These are phyloP conservation scores for Orthosia gracilis DNA, from an alignment of 2,888 invertebrate genomes.

Conservation along the genomic window DNA sequence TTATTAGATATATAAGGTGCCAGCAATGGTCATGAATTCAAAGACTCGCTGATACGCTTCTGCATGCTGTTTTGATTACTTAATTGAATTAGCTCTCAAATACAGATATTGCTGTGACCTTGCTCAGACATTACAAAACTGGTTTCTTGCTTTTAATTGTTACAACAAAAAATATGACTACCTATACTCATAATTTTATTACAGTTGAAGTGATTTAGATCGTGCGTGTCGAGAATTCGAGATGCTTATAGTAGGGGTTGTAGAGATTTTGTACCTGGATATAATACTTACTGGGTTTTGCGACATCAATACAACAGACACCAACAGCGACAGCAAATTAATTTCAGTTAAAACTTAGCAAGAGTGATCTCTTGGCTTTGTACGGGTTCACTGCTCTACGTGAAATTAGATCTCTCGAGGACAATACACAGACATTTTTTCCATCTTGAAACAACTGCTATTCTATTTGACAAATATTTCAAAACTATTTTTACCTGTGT, in stretches of 20 bases:
- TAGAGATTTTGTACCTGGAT: conserved; percentile 6
- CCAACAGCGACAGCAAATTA: conserved; percentile 25
- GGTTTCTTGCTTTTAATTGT: conserved; percentile 51
- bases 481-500: background rate
- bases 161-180: conserved; percentile 51
- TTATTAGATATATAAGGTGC: conserved; percentile 49
- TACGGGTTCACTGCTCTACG: background rate
- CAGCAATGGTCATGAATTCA: conserved; percentile 41
- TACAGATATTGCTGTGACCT: conserved; percentile 44
- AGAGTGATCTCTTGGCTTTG: conserved; percentile 6
- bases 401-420: background rate
- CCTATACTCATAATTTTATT: conserved; percentile 38
- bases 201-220: conserved; percentile 31
- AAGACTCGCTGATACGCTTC: conserved; percentile 34
- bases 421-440: background rate
- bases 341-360: conserved; percentile 30
- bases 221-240: conserved; percentile 17
- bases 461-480: background rate
- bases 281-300: conserved; percentile 7
- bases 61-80: conserved; percentile 38
- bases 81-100: conserved; percentile 46
- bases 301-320: conserved; percentile 17
- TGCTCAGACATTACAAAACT: conserved; percentile 46
- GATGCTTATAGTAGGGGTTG: background rate
- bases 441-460: background rate